Evolutionary conservation across 2,888 invertebrate species (phyloP), one percentile per base, ranked within the genome.

Genomic region (Caenorhabditis auriculariae): DNA sequence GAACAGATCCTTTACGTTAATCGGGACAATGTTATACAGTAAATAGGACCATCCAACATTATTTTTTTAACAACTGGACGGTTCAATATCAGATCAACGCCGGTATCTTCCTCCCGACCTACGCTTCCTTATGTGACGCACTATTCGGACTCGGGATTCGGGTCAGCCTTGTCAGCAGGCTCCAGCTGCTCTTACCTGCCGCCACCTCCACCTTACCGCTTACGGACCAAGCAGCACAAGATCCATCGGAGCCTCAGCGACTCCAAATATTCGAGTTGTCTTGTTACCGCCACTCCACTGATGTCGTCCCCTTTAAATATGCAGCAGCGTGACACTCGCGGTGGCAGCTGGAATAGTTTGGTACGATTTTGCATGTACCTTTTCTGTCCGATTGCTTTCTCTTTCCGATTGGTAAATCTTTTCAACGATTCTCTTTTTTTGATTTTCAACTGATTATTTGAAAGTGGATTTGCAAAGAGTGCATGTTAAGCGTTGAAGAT

Each of bases 91-190:
- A n/a, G n/a, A n/a, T n/a, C n/a, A n/a, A n/a, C n/a, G n/a, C n/a
- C n/a, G 15, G 26, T 24, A 32, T 26, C 29, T 9, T 23, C 46
- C 46, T 57, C 58, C 32, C 71, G 78, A 6, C 68, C 72, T 37
- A 56, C 62, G 6, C 64, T 75, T 19, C 78, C 77, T 38, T 79
- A 77, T 60, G 64, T 69, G 48, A 71, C 75, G 17, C 76, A 76
- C 53, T 72, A 78, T 60, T 74, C 73, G 38, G 81, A 81, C 53
- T 77, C 77, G 38, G 81, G 80, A 12, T 81, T 81, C 47, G 76
- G 78, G 29, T 72, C 70, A 15, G 74, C 75, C 12, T 65, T 76
- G 44, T 69, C 69, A 5, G 74, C 76, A 5, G 75, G 74, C 6
- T 75, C 74, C 45, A 68, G 66, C 44, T 74, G 69, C 45, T 77